A percentile compares a stretch with the other conserved stretches of the same genome.
phyloP scores from a whole-genome alignment of 2,797 vertebrate species.

The Mustela erminea region DNA sequence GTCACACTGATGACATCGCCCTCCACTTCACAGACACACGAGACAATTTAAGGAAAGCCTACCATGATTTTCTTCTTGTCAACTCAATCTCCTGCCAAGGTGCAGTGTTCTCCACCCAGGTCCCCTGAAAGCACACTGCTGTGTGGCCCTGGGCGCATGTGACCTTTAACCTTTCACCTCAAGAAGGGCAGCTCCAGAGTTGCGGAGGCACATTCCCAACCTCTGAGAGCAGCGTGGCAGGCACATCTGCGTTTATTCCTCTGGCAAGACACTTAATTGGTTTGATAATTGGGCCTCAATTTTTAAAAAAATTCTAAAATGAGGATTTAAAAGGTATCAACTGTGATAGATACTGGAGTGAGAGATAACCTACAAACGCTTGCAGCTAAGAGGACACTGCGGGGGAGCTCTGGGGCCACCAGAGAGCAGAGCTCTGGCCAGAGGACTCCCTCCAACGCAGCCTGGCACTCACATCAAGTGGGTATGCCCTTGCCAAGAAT shows the following conservation, averaged over 20 bases:
- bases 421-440: background rate
- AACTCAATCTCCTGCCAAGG: background rate
- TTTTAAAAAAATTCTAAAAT: background rate
- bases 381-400: background rate
- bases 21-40: background rate
- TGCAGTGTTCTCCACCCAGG: background rate
- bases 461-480: too few species aligned
- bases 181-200: background rate
- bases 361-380: background rate
- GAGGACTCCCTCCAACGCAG: background rate
- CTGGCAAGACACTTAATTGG: background rate
- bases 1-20: background rate
- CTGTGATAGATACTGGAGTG: background rate
- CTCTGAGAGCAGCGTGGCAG: background rate
- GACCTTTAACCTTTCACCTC: background rate
- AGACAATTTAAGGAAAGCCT: background rate
- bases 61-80: background rate
- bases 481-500: background rate
- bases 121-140: background rate
- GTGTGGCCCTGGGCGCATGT: accelerated
- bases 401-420: background rate
- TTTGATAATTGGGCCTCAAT: background rate
- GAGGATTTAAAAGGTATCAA: background rate
- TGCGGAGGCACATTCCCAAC: background rate
- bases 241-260: background rate